phyloP scores from a whole-genome alignment of 2,888 invertebrate genomes.

The Villa cingulata region DNA sequence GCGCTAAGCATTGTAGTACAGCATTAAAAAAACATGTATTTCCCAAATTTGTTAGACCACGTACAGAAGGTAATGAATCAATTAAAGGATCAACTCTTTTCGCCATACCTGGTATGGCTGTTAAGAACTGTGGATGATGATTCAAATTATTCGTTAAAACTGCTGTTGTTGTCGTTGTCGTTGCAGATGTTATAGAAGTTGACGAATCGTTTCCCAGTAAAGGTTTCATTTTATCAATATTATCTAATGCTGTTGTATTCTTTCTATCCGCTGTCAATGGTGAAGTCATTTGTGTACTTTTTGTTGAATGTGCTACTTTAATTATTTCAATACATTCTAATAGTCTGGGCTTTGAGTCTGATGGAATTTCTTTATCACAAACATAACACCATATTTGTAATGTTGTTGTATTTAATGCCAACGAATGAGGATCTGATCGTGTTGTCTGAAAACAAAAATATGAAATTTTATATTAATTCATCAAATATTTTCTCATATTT shows the following conservation, averaged over 20 bases:
- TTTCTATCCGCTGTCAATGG: no score
- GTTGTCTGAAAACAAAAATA: slow-evolving; percentile 38
- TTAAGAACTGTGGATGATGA: neutral
- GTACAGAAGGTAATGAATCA: slow-evolving; percentile 38
- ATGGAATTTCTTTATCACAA: slow-evolving; percentile 56
- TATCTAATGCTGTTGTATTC: no score
- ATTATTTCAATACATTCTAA: slow-evolving; percentile 61
- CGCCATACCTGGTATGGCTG: slow-evolving; percentile 27
- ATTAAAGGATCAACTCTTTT: slow-evolving; percentile 22
- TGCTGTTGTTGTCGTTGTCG: no score
- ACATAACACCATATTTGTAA: slow-evolving; percentile 69
- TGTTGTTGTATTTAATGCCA: slow-evolving; percentile 55
- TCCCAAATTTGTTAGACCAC: slow-evolving; percentile 81
- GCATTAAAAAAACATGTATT: slow-evolving; percentile 98
- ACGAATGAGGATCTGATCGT: slow-evolving; percentile 59
- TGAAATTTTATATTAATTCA: neutral
- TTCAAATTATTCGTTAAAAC: slow-evolving; percentile 7
- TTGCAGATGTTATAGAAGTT: no score
- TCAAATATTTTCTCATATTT: no score
- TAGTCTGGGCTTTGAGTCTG: slow-evolving; percentile 48
- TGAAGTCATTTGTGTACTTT: no score
- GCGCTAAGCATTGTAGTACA: slow-evolving; percentile 82
- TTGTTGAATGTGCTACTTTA: slow-evolving; percentile 19
- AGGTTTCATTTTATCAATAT: slow-evolving; percentile 16
- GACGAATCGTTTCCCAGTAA: slow-evolving; percentile 15